These are phyloP conservation scores for Bagarius yarrelli DNA, from an alignment of 2,113 vertebrate genomes.

Conservation along the genomic window DNA sequence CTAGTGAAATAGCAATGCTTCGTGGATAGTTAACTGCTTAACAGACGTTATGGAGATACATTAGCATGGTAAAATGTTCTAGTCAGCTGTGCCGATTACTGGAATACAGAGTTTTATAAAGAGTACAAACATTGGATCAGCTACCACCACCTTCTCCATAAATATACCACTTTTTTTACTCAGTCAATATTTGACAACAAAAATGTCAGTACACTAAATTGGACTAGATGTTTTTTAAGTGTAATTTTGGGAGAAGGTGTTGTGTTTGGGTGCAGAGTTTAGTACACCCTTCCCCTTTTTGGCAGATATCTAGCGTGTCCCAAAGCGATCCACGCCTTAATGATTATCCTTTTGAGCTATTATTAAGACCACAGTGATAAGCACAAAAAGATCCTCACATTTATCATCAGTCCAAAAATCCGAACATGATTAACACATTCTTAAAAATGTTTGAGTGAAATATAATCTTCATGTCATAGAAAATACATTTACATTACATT, in stretches of 20 bases:
- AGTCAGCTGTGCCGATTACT: background rate
- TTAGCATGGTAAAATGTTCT: conserved; percentile 1
- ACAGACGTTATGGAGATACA: background rate
- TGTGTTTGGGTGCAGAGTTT: conserved; percentile 39
- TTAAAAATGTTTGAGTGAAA: no score
- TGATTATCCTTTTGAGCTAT: conserved; percentile 19
- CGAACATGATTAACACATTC: background rate
- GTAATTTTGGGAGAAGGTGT: conserved; percentile 33
- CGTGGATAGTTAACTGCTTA: background rate
- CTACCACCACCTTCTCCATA: conserved; percentile 3
- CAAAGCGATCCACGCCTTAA: conserved; percentile 17
- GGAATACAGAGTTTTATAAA: background rate
- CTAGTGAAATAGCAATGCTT: background rate
- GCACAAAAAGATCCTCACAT: background rate
- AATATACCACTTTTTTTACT: background rate
- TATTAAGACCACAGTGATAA: background rate
- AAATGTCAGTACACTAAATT: conserved; percentile 51
- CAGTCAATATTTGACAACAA: conserved; percentile 60
- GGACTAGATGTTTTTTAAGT: conserved; percentile 19
- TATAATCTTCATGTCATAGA: no score
- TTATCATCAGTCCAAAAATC: background rate
- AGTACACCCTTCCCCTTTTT: conserved; percentile 57
- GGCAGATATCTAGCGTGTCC: conserved; percentile 56
- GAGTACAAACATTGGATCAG: conserved; percentile 49
- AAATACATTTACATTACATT: no score